phyloP scores from a whole-genome alignment of 2,113 vertebrate genomes.

The Manacus vitellinus region DNA sequence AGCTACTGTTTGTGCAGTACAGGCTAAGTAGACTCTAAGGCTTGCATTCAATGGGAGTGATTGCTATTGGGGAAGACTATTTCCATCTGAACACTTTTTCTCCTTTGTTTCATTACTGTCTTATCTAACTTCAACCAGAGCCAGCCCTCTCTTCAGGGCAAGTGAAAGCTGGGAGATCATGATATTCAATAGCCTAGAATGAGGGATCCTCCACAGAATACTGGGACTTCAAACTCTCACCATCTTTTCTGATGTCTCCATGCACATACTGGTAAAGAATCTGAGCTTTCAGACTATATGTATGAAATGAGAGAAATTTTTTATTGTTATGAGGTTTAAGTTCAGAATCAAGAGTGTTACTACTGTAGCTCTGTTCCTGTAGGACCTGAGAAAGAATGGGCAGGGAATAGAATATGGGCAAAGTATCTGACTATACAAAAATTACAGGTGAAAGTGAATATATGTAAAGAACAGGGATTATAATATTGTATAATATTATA shows the following conservation, averaged over 20 bases:
- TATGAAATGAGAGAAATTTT: neutral
- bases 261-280: neutral
- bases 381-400: neutral
- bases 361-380: neutral
- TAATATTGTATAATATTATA: neutral
- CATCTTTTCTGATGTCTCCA: neutral
- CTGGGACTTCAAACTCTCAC: neutral
- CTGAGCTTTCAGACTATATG: neutral
- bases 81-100: neutral
- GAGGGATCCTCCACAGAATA: neutral
- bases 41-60: neutral
- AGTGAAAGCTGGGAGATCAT: neutral
- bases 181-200: neutral
- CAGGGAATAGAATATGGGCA: neutral
- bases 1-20: neutral
- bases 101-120: neutral
- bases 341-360: neutral
- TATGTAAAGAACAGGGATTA: neutral
- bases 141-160: neutral
- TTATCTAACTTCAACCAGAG: neutral
- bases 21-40: neutral
- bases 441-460: neutral
- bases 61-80: neutral
- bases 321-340: neutral
- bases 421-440: neutral